Evolutionary conservation across 1,140 invertebrate genomes (phyloP), one percentile per base, ranked within the genome.

Genomic region (Scaptomyza montana): DNA sequence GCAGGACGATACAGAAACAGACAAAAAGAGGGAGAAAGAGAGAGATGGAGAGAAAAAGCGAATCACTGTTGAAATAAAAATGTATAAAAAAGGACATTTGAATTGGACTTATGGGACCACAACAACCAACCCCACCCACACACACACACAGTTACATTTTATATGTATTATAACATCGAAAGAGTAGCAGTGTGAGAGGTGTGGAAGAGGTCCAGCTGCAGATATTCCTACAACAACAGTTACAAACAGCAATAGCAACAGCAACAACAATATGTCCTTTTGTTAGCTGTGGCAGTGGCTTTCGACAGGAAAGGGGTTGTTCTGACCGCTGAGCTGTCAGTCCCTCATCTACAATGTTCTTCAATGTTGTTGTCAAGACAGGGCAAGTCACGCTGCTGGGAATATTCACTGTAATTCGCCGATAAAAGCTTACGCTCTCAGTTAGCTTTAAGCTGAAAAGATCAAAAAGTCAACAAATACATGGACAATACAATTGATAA

Each of bases 41-140:
- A 21, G 19, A 16, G 10, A 41, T 51, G 1, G 39, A 47, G 25
- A 21, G 7, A 64, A 71, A 68, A 80, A 62, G 72, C 66, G 78
- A 89, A 89, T 89, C 84, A 89, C 84, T 80, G 84, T 89, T 89
- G 84, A 89, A 89, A 89, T 89, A 87, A 89, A 89, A 87, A 87
- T 82, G 84, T 89, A 89, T 89, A 89, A 89, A 89, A 89, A 89
- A 89, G 85, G 84, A 89, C 84, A 89, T 89, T 89, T 89, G 84
- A 89, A 89, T 89, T 89, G 84, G 84, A 89, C 84, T 89, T 89
- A 89, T 89, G 84, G 84, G 84, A 89, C 84, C 84, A 89, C 84
- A 89, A 73, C 74, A 82, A 77, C 33, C 33, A 36, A 2, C 33
- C 33, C 8, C 33, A 67, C 80, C 25, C 30, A 54, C 56, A 70